Evolutionary conservation across 64 coral and sea anemone species (phyloP), one percentile per base, ranked within the genome.

Genomic region (Acropora tenuis): DNA sequence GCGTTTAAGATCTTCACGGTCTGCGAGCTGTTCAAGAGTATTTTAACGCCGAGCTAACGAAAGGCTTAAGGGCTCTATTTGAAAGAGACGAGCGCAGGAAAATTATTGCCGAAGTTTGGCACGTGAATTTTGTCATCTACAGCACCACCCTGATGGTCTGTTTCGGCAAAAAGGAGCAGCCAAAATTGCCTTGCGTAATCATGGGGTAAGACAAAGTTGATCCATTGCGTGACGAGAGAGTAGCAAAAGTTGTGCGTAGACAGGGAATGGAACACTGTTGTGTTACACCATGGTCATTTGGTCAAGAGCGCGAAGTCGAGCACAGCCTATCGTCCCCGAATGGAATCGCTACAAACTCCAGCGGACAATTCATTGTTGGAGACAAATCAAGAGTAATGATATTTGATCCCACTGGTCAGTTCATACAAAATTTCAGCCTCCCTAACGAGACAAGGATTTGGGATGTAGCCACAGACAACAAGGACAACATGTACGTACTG

Each of bases 1-100:
- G 52, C 52, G 52, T 89, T 69, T 44, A 89, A 45, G 76, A 80
- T 74, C 88, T 89, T 17, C 88, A 89, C 58, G 48, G 17, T 30
- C 48, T 79, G 6, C 75, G 75, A 10, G 76, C 60, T 4, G 42
- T 89, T 53, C 60, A 89, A 20, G 41, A 52, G 4, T 19, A 12
- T 42, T 89, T 89, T 67, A 40, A 69, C 6, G 76, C 79, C 44
- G 55, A 89, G 57, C 8, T 73, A 73, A 73, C 69, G 69, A 55
- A 55, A 55, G 52, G 52, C 52, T 55, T 55, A 55, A 1, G 74
- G 74, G 74, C 74, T 77, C 74, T 40, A 45, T 77, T 77, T 42
- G 74, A 43, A 43, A 77, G 46, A 2, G 43, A 2, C 12, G 74
- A 73, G 40, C 47, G 61, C 48, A 73, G 72, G 80, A 69, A 69